These are phyloP conservation scores for Atopsyche davidsoni DNA, from an alignment of 1,140 invertebrate species.

Conservation along the genomic window DNA sequence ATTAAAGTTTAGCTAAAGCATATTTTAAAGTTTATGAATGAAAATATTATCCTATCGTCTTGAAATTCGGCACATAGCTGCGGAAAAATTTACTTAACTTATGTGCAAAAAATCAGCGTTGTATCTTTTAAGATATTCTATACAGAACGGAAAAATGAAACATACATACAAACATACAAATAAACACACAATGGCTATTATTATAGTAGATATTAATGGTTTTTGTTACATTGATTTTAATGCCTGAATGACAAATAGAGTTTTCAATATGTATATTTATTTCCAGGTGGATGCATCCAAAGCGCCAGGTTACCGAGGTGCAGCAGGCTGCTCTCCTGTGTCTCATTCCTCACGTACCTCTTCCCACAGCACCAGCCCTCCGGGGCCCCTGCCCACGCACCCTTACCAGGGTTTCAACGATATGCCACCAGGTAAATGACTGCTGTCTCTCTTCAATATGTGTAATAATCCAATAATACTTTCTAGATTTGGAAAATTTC, in stretches of 20 bases:
- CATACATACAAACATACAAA: too few relatives aligned
- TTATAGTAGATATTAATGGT: too few relatives aligned
- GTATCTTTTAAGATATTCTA: too few relatives aligned
- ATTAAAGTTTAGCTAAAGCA: too few relatives aligned
- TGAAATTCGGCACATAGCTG: too few relatives aligned
- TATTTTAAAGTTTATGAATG: too few relatives aligned
- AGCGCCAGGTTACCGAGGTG: conserved; percentile 71
- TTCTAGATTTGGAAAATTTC: neutral
- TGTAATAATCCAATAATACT: neutral
- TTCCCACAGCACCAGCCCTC: conserved; percentile 44
- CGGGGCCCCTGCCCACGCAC: conserved; percentile 35
- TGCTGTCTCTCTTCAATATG: neutral
- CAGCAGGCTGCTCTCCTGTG: conserved; percentile 64
- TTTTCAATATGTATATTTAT: conserved; percentile 1
- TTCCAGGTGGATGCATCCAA: conserved; percentile 60
- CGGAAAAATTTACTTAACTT: too few relatives aligned
- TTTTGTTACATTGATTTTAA: too few relatives aligned
- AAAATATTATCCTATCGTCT: too few relatives aligned
- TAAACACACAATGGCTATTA: too few relatives aligned
- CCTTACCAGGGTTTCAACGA: conserved; percentile 33
- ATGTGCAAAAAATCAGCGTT: too few relatives aligned
- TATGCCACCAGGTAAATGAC: conserved; percentile 20
- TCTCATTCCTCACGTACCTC: conserved; percentile 52
- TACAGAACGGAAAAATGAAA: too few relatives aligned
- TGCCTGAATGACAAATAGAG: neutral